Evolutionary conservation across 2,888 invertebrate species (phyloP).

Genomic region (Schrankia costaestrigalis): DNA sequence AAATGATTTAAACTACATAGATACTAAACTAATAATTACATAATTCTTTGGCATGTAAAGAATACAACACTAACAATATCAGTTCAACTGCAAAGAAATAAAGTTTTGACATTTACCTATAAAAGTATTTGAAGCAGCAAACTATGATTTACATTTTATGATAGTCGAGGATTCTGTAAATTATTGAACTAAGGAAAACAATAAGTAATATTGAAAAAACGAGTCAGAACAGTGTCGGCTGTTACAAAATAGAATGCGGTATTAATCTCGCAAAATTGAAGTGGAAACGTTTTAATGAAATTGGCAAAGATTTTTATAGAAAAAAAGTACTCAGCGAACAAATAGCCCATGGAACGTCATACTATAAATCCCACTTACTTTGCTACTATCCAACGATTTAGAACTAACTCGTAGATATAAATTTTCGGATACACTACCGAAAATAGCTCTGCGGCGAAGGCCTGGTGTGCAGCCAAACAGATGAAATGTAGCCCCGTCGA

Average conservation of each 20-base stretch:
- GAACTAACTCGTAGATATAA: slow-evolving; percentile 75
- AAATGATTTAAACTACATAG: too few relatives aligned
- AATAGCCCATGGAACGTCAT: slow-evolving; percentile 59
- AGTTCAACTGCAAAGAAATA: too few relatives aligned
- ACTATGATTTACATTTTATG: too few relatives aligned
- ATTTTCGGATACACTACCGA: slow-evolving; percentile 71
- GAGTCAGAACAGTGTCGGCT: not conserved
- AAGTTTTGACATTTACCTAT: too few relatives aligned
- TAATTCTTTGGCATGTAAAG: too few relatives aligned
- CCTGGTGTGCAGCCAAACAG: slow-evolving; percentile 68
- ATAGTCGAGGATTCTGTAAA: too few relatives aligned
- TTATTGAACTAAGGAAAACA: not conserved
- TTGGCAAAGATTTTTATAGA: slow-evolving; percentile 26
- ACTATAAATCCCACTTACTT: slow-evolving; percentile 72
- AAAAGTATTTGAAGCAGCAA: too few relatives aligned
- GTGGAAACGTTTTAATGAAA: slow-evolving; percentile 15
- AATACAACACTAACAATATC: too few relatives aligned
- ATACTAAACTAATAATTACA: too few relatives aligned
- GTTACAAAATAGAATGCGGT: slow-evolving; percentile 8
- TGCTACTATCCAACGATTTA: slow-evolving; percentile 70
- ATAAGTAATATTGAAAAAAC: not conserved
- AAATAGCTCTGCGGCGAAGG: slow-evolving; percentile 69
- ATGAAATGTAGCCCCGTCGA: slow-evolving; percentile 72
- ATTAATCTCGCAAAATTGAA: slow-evolving; percentile 12
- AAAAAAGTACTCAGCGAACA: slow-evolving; percentile 44